Conservation (phyloP, 2,113 vertebrate genomes). For the Psettodes erumei region DNA sequence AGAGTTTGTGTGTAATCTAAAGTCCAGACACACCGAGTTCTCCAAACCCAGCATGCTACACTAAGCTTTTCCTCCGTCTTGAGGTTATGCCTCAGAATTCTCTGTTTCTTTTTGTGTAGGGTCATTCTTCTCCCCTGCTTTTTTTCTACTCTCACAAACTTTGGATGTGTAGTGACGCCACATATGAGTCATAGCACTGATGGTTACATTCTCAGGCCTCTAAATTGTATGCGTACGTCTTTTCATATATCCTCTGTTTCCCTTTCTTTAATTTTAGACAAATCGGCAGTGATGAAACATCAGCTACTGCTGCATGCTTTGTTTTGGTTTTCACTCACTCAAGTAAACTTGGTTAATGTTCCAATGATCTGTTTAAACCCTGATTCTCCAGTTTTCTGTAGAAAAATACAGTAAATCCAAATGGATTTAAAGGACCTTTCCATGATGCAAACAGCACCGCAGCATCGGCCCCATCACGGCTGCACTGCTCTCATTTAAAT, state of each 20-base stretch:
- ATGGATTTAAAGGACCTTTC: neutral
- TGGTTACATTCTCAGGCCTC: neutral
- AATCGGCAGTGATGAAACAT: neutral
- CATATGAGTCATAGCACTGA: neutral
- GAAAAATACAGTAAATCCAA: neutral
- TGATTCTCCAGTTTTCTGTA: neutral
- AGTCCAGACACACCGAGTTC: neutral
- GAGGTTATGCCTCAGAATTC: neutral
- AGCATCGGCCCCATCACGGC: neutral
- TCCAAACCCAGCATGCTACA: neutral
- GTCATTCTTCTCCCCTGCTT: neutral
- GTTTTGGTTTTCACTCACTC: too few species aligned
- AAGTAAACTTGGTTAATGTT: too few species aligned
- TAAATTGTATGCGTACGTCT: neutral
- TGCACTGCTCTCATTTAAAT: neutral
- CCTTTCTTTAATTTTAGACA: neutral
- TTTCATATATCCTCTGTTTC: neutral
- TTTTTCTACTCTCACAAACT: neutral
- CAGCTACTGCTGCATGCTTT: neutral
- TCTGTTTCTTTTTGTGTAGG: neutral
- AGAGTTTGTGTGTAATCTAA: neutral
- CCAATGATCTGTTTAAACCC: neutral
- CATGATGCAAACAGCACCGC: neutral
- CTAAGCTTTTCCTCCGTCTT: neutral
- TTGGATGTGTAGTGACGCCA: neutral